Evolutionary conservation across 2,888 invertebrate species (phyloP).

Genomic region (Ornithoptera priamus): DNA sequence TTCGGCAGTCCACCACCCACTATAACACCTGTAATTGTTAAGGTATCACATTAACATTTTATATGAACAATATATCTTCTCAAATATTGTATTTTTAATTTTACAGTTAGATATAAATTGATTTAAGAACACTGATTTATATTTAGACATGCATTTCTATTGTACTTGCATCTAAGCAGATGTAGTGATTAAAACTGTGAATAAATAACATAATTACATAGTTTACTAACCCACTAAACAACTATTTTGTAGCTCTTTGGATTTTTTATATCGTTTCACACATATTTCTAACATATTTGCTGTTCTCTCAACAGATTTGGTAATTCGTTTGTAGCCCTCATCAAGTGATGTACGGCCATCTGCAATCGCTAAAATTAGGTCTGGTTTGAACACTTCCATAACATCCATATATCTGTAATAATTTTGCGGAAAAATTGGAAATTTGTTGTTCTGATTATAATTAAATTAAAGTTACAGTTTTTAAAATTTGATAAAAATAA

Average conservation of each 20-base stretch:
- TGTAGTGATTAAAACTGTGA: too few species aligned
- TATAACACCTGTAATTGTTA: slow-evolving; percentile 81
- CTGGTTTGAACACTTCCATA: slow-evolving; percentile 88
- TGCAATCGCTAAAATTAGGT: slow-evolving; percentile 89
- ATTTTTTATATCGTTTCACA: slow-evolving; percentile 81
- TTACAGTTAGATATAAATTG: too few species aligned
- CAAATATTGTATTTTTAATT: not conserved
- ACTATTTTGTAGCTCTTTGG: slow-evolving; percentile 65
- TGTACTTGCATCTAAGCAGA: too few species aligned
- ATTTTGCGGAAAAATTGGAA: slow-evolving; percentile 8
- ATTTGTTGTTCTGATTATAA: not conserved
- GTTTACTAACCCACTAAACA: slow-evolving; percentile 67
- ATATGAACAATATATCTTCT: slow-evolving; percentile 1
- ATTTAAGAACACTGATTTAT: too few species aligned
- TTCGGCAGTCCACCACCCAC: slow-evolving; percentile 87
- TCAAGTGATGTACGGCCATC: slow-evolving; percentile 86
- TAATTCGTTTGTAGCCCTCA: slow-evolving; percentile 84
- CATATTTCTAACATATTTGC: slow-evolving; percentile 84
- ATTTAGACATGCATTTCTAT: too few species aligned
- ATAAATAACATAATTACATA: not conserved
- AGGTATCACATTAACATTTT: not conserved
- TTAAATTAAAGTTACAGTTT: too few species aligned
- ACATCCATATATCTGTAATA: slow-evolving; percentile 85
- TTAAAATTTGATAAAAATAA: too few species aligned
- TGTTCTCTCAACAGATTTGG: slow-evolving; percentile 86